Evolutionary conservation across 2,888 invertebrate genomes (phyloP), one percentile per base, ranked within the genome.

Genomic region (Colletes collaris): DNA sequence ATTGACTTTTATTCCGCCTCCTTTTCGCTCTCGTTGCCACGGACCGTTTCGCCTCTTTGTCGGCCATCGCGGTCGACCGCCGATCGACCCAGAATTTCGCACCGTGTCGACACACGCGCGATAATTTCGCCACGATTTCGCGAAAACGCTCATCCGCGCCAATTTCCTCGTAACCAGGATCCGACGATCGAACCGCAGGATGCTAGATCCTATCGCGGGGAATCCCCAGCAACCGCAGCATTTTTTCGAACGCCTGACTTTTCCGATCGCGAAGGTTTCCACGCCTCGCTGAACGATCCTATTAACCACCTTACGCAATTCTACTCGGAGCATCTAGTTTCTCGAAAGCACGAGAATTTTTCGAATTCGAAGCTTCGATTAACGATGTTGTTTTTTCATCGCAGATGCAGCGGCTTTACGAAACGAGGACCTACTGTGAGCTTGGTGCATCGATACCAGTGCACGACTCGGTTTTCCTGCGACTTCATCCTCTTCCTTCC

Each of bases 61-160:
- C 60, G 60, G 35, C n/a, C 8, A 16, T n/a, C 6, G 40, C 50
- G 52, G 52, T 55, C 66, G 53, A 50, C 59, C 60, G 56, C 67
- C 53, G 69, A 75, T 81, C 76, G 50, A 71, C 64, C 46, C 37
- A 35, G 37, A 60, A 70, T 80, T 82, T 73, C 70, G 65, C 62
- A 68, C 68, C 37, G 65, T 69, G 82, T 84, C 84, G 82, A 80
- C 77, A 83, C 58, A 8, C 50, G 56, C 5, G 49, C 16, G 44
- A 13, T 49, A 78, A 84, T 81, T 81, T 68, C 64, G 80, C 76
- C 71, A 76, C 68, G 77, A 81, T 81, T 82, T 78, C 60, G 73
- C 53, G 70, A 63, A 74, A 81, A 84, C 50, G 40, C 40, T 40
- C 10, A 8, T 8, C 3, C 44, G 44, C 8, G 10, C 10, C 10